Evolutionary conservation across 1,140 invertebrate genomes (phyloP).

Genomic region (Harlomillsia oculata): DNA sequence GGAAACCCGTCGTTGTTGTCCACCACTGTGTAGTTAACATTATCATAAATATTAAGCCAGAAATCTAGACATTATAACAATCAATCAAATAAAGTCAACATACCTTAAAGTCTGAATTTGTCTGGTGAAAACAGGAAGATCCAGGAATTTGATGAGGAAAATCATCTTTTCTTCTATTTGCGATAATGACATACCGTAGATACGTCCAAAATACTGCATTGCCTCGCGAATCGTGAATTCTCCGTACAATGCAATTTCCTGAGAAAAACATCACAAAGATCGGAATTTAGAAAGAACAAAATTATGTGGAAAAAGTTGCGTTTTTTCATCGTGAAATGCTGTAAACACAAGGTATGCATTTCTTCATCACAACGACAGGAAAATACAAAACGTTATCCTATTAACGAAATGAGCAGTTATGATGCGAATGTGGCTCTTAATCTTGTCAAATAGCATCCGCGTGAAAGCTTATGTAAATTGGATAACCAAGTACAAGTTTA

Average conservation of each 20-base stretch:
- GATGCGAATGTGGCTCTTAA: too few relatives aligned
- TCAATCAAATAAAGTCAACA: not conserved
- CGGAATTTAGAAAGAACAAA: too few relatives aligned
- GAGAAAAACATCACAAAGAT: slow-evolving; percentile 35
- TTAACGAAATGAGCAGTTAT: too few relatives aligned
- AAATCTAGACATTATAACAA: not conserved
- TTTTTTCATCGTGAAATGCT: too few relatives aligned
- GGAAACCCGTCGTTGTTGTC: slow-evolving; percentile 81
- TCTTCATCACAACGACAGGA: too few relatives aligned
- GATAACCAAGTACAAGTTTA: too few relatives aligned
- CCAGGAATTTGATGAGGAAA: slow-evolving; percentile 81
- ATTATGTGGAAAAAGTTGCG: too few relatives aligned
- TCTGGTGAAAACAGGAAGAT: slow-evolving; percentile 71
- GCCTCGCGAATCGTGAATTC: slow-evolving; percentile 92
- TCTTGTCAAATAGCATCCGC: too few relatives aligned
- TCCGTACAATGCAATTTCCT: slow-evolving; percentile 87
- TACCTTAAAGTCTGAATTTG: slow-evolving; percentile 81
- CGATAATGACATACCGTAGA: slow-evolving; percentile 75
- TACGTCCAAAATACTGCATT: slow-evolving; percentile 92
- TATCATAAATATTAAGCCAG: not conserved
- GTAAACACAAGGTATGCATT: too few relatives aligned
- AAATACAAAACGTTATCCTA: too few relatives aligned
- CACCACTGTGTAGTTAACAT: slow-evolving; percentile 57
- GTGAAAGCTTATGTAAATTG: too few relatives aligned
- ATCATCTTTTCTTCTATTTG: slow-evolving; percentile 70